Evolutionary conservation across 2,113 vertebrate genomes (phyloP).

Genomic region (Varanus salvator): DNA sequence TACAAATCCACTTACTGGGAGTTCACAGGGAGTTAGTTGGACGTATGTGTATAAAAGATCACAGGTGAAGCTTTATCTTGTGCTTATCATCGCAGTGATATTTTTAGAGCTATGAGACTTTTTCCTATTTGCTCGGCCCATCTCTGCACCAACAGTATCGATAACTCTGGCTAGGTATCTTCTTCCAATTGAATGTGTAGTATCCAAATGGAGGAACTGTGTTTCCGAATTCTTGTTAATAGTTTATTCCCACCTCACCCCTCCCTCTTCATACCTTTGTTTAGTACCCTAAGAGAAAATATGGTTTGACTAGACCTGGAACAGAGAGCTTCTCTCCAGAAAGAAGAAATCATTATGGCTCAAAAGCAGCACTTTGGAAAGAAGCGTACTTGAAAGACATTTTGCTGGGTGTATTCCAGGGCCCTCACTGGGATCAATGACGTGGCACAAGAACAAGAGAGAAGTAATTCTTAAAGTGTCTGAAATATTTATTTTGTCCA

Average conservation of each 20-base stretch:
- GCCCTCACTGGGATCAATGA: no score
- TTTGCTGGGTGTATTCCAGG: not conserved
- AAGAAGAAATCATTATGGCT: conserved; percentile 27
- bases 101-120: not conserved
- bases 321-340: conserved; percentile 30
- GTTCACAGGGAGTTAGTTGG: no score
- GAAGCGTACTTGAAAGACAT: not conserved
- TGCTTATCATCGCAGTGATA: not conserved
- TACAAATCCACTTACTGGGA: no score
- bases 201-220: not conserved
- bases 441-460: no score
- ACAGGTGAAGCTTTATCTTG: not conserved
- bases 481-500: no score
- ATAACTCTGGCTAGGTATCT: not conserved
- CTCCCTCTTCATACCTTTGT: not conserved
- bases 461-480: no score
- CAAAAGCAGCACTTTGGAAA: not conserved
- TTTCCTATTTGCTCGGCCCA: not conserved
- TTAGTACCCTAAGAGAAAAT: conserved; percentile 15
- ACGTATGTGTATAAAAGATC: no score
- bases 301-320: conserved; percentile 12
- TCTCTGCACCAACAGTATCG: not conserved
- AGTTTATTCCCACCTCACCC: not conserved
- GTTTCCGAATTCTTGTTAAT: conserved; percentile 24
- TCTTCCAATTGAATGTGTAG: not conserved